phyloP scores from a whole-genome alignment of 2,113 vertebrate genomes.

The Chascanopsetta lugubris region DNA sequence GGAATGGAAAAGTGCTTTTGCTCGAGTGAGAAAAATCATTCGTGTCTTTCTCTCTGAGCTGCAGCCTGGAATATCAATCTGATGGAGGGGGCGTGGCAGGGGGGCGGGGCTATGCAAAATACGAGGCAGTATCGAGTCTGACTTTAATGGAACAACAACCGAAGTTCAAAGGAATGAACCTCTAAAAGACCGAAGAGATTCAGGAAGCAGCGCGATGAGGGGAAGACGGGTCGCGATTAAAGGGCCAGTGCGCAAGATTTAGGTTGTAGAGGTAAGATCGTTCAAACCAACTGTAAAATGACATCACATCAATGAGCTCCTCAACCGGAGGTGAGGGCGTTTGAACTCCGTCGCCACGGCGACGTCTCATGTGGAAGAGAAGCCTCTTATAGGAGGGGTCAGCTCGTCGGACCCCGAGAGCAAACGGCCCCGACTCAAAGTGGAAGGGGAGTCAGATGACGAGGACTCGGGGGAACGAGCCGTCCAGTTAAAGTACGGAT shows the following conservation, averaged over 20 bases:
- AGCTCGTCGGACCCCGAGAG: neutral
- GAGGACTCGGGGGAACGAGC: neutral
- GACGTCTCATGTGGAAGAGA: slow-evolving; percentile 2
- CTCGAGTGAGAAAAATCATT: slow-evolving; percentile 34
- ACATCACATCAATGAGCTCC: no score
- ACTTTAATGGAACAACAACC: neutral
- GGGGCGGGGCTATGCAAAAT: slow-evolving; percentile 18
- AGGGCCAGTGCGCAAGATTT: no score
- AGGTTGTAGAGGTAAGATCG: no score
- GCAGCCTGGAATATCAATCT: slow-evolving; percentile 24
- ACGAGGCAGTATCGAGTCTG: neutral
- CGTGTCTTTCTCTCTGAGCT: slow-evolving; percentile 40
- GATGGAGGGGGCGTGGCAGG: neutral
- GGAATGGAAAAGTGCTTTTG: slow-evolving; percentile 46
- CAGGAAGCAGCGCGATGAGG: neutral
- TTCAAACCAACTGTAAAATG: no score
- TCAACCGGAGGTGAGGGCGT: no score
- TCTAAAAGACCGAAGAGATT: no score
- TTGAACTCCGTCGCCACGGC: neutral
- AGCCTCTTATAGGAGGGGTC: neutral
- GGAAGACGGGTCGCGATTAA: no score
- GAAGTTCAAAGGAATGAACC: no score
- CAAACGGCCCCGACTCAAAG: neutral
- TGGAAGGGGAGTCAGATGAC: neutral
- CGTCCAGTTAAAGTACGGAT: no score